A percentile compares a stretch with the other conserved stretches of the same genome.
Evolutionary conservation across 37 sponge, comb jelly and placozoan species (phyloP).

Genomic region (Halichondria panicea): DNA sequence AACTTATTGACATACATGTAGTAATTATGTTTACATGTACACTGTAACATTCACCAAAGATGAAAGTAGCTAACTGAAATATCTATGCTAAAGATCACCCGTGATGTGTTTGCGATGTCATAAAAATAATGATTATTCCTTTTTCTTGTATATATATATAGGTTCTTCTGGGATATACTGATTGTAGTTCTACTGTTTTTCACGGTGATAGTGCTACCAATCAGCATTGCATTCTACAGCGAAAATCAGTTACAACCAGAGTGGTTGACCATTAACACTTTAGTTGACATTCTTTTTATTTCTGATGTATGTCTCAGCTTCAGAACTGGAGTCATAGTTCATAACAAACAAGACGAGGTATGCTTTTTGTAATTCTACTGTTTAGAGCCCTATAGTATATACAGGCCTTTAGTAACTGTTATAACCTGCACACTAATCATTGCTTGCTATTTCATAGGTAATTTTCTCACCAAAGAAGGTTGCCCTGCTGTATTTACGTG

Average conservation of each 20-base stretch:
- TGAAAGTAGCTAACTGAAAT: no score
- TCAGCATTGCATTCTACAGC: slow-evolving; percentile 59
- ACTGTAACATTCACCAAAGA: neutral
- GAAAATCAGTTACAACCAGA: slow-evolving; percentile 26
- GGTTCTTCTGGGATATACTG: slow-evolving; percentile 56
- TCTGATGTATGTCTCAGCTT: slow-evolving; percentile 45
- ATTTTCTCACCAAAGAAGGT: slow-evolving; percentile 41
- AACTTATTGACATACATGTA: neutral
- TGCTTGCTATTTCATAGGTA: slow-evolving; percentile 11
- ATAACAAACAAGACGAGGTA: neutral
- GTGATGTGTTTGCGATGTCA: no score
- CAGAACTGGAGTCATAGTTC: slow-evolving; percentile 34
- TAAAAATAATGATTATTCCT: neutral
- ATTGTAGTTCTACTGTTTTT: slow-evolving; percentile 24
- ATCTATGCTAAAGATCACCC: no score
- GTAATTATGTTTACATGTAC: neutral
- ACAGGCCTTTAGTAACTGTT: neutral
- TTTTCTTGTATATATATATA: neutral
- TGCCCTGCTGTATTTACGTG: slow-evolving; percentile 24
- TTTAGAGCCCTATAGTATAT: neutral
- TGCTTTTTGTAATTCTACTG: neutral
- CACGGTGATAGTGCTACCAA: slow-evolving; percentile 42
- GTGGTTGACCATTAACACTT: slow-evolving; percentile 37
- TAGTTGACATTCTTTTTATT: slow-evolving; percentile 51
- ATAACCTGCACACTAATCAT: neutral